Evolutionary conservation across 1,140 invertebrate species (phyloP), one percentile per base, ranked within the genome.

Genomic region (fruit fly (Drosophila melanogaster)): DNA sequence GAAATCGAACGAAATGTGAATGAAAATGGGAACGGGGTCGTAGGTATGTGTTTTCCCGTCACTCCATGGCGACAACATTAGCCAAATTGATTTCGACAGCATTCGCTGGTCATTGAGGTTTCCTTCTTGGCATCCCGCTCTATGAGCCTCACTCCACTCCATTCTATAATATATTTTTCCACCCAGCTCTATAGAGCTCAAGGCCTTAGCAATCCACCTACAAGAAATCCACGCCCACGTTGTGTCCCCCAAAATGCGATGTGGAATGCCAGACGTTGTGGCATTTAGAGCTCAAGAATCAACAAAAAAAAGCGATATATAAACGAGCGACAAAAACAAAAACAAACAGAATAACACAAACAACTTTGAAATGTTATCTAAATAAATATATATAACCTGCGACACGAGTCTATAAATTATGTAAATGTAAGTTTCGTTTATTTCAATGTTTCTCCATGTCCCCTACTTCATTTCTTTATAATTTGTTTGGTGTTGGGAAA

Each of bases 61-160:
- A 50, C 30, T 24, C 51, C 38, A 50, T 65, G 79, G 74, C 81
- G 83, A 86, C 83, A 86, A 77, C 84, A 86, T 86, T 86, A 86
- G 83, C 64, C 83, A 86, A 86, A 86, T 87, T 87, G 84, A 86
- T 86, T 87, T 86, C 83, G 37, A 87, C 83, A 81, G 64, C 51
- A 73, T 41, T 46, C 43, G 67, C 53, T 73, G 70, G 71, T 38
- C 71, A 73, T 72, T 73, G 70, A 77, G 65, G 53, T 59, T 30
- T n/a, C 37, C 59, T 0, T 12, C 40, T 35, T 15, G 37, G 44
- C 15, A 30, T 30, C 30, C 8, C 11, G 12, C n/a, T 11, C 14
- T 6, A 6, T 17, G 4, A 53, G 17, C 12, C 49, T 26, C 11
- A 40, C 41, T 15, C 43, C 35, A 22, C 10, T 7, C 5, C 10